Evolutionary conservation across 2,888 invertebrate genomes (phyloP).

Genomic region (Electrophaes corylata): DNA sequence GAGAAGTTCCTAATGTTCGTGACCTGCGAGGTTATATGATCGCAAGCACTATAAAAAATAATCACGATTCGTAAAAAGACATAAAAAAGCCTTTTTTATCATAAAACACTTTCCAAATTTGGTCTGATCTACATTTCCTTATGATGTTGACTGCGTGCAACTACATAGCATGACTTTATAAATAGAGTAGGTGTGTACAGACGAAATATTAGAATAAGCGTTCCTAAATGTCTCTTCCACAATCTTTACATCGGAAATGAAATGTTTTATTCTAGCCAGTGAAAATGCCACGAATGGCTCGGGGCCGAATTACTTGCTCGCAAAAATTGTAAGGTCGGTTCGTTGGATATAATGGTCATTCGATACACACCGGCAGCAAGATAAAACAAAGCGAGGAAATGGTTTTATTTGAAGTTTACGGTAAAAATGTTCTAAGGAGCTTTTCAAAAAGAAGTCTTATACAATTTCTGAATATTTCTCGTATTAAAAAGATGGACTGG

Average conservation of each 20-base stretch:
- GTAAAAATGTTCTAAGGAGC: conserved; percentile 26
- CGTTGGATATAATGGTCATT: conserved; percentile 66
- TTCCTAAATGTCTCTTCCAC: conserved; percentile 51
- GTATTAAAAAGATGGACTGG: conserved; percentile 5
- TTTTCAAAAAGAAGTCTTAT: conserved; percentile 10
- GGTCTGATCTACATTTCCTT: too few relatives aligned
- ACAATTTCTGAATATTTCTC: not conserved
- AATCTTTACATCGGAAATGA: conserved; percentile 55
- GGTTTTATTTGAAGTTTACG: conserved; percentile 30
- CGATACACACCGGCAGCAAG: conserved; percentile 48
- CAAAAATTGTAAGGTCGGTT: conserved; percentile 67
- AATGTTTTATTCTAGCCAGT: conserved; percentile 78
- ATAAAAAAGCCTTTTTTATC: too few relatives aligned
- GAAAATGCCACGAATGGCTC: conserved; percentile 72
- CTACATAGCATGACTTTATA: too few relatives aligned
- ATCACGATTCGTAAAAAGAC: too few relatives aligned
- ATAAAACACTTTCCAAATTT: too few relatives aligned
- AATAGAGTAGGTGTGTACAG: not conserved
- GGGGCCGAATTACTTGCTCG: conserved; percentile 70
- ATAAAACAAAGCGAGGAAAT: conserved; percentile 39
- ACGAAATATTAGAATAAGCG: not conserved
- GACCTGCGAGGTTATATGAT: too few relatives aligned
- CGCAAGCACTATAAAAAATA: too few relatives aligned
- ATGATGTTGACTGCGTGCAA: too few relatives aligned
- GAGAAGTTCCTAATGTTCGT: too few relatives aligned